These are phyloP conservation scores for Vultur gryphus DNA, from an alignment of 2,797 vertebrate genomes.

Conservation along the genomic window DNA sequence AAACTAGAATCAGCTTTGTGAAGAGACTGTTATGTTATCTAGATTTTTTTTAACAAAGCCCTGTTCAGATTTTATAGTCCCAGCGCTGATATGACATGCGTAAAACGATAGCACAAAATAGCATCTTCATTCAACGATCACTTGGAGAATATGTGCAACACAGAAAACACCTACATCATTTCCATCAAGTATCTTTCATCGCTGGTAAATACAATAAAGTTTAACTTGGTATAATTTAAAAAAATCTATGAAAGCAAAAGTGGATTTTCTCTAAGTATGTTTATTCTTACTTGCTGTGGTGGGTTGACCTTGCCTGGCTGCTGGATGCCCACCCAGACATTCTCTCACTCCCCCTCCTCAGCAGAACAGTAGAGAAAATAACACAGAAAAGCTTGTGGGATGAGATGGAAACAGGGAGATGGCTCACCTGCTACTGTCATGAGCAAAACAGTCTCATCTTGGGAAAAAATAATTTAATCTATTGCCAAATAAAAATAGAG, in stretches of 20 bases:
- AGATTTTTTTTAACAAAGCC: not conserved
- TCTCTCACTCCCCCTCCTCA: not conserved
- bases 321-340: not conserved
- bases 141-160: not conserved
- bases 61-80: not conserved
- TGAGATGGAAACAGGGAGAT: not conserved
- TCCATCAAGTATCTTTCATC: not conserved
- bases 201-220: not conserved
- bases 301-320: not conserved
- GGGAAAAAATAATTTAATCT: not conserved
- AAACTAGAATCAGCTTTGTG: not conserved
- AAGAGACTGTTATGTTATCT: not conserved
- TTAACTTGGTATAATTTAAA: not conserved
- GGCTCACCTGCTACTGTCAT: not conserved
- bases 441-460: not conserved
- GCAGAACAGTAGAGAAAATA: not conserved
- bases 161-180: not conserved
- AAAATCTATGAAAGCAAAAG: not conserved
- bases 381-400: not conserved
- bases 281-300: not conserved
- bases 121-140: not conserved
- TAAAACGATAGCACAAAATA: not conserved
- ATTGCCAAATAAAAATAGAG: not conserved
- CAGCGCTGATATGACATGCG: accelerated
- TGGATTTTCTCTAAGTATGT: not conserved